Evolutionary conservation across 2,113 vertebrate genomes (phyloP), one percentile per base, ranked within the genome.

Genomic region (Oncorhynchus keta): DNA sequence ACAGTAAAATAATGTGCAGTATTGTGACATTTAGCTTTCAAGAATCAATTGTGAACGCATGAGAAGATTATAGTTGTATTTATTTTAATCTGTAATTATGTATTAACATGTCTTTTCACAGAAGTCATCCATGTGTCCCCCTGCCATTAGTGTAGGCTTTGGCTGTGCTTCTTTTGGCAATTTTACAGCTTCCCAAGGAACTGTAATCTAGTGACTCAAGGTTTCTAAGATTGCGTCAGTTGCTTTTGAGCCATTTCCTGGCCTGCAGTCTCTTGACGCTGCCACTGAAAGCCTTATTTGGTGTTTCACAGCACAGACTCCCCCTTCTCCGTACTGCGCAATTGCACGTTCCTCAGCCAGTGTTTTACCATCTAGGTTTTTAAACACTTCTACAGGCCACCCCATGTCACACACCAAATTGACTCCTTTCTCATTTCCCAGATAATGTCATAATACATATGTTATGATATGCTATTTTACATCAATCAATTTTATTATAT

Each of bases 211-310:
- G 86, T 97, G 97, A 98, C 94, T 97, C 95, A 97, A 95, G 84
- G 81, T 94, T 97, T 96, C 95, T 95, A 82, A 83, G 49, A 80
- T 86, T 83, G 93, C 90, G 93, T 97, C 94, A 97, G 91, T 94
- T 96, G 92, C 95, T 95, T 93, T 95, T 86, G 89, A 91, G 91
- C 92, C 83, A 89, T 94, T 97, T 97, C 94, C 95, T 96, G 88
- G 87, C 88, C 84, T 89, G 93, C 93, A 95, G 90, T 82, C 81
- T 71, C 82, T 86, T 90, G 75, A 26, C 14, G 85, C 77, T 69
- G 67, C 84, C 80, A 89, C 79, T 68, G 80, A 70, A 87, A 76
- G 84, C 96, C 97, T 97, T 99, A 97, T 98, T 97, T 96, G 96
- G 97, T 90, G 90, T 94, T 93, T 91, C 93, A 91, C 80, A 91